Evolutionary conservation across 1,140 invertebrate genomes (phyloP).

Genomic region (Pogonus chalceus): DNA sequence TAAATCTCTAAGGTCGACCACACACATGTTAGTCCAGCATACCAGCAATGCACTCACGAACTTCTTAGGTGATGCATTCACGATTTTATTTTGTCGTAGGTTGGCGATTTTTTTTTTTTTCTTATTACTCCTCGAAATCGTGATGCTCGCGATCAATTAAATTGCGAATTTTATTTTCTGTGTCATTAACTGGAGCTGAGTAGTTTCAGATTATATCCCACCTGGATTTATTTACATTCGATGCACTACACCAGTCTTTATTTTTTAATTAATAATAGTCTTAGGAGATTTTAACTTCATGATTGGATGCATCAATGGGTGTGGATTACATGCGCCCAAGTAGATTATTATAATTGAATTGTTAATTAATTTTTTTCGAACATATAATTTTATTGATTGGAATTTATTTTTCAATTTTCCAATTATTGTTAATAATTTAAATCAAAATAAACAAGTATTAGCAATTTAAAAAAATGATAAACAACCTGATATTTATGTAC

Average conservation of each 20-base stretch:
- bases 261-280: no score
- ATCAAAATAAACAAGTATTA: no score
- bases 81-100: background rate
- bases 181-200: conserved; percentile 1
- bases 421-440: no score
- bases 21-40: background rate
- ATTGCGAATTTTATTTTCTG: background rate
- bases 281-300: background rate
- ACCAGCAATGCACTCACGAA: background rate
- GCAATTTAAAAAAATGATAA: no score
- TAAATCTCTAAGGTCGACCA: background rate
- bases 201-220: background rate
- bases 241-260: background rate
- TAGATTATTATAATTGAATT: background rate
- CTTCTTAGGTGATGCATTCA: conserved; percentile 3
- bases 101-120: background rate
- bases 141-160: background rate
- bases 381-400: background rate
- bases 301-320: background rate
- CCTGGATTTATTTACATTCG: background rate
- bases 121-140: background rate
- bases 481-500: no score
- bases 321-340: background rate
- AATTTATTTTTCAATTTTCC: no score
- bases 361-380: background rate